phyloP scores from a whole-genome alignment of 1,140 invertebrate genomes.

The Hestina assimilis region DNA sequence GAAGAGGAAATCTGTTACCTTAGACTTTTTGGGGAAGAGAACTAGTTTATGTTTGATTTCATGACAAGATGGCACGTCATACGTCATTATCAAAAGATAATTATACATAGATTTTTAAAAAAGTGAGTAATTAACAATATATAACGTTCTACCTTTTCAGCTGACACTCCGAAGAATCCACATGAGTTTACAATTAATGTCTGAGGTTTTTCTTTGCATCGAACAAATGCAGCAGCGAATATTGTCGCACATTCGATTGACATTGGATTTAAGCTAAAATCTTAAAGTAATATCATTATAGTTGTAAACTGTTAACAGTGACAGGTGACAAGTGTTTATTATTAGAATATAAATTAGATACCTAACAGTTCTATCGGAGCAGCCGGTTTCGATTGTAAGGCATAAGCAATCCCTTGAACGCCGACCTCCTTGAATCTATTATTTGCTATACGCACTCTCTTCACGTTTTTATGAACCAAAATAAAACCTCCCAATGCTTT shows the following conservation, averaged over 20 bases:
- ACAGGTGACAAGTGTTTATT: background rate
- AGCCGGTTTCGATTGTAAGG: slow-evolving; percentile 69
- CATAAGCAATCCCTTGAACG: slow-evolving; percentile 67
- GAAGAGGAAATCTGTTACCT: too few relatives aligned
- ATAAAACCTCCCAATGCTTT: slow-evolving; percentile 70
- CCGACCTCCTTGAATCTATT: slow-evolving; percentile 69
- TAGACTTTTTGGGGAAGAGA: too few relatives aligned
- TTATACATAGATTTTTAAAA: background rate
- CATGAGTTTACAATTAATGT: slow-evolving; percentile 70
- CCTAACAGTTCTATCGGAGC: slow-evolving; percentile 67
- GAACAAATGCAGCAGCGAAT: slow-evolving; percentile 68
- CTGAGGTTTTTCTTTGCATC: slow-evolving; percentile 71
- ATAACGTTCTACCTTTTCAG: slow-evolving; percentile 54
- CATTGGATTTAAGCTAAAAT: slow-evolving; percentile 71
- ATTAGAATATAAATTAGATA: slow-evolving; percentile 16
- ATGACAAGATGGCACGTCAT: too few relatives aligned
- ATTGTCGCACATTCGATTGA: slow-evolving; percentile 65
- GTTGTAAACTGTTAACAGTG: background rate
- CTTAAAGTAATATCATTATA: slow-evolving; percentile 30
- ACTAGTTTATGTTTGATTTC: too few relatives aligned
- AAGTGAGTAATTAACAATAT: too few relatives aligned
- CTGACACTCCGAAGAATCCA: slow-evolving; percentile 58
- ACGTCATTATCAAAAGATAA: too few relatives aligned
- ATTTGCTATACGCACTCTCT: slow-evolving; percentile 61
- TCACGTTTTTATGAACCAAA: slow-evolving; percentile 59